phyloP scores from a whole-genome alignment of 2,888 invertebrate species.

The Zaprionus obscuricornis region DNA sequence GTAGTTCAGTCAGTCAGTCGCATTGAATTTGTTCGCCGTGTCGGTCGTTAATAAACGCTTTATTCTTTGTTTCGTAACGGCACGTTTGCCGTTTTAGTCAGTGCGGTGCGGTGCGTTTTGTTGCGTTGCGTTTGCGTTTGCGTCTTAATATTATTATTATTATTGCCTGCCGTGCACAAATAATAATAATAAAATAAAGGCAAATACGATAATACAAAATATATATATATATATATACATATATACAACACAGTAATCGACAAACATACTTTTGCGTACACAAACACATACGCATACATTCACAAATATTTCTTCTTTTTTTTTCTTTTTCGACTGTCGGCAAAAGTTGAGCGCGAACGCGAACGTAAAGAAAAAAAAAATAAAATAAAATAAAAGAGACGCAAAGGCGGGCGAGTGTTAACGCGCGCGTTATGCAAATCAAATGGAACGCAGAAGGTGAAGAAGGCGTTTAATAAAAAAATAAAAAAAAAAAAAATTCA shows the following conservation, averaged over 20 bases:
- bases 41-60: slow-evolving; percentile 54
- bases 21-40: slow-evolving; percentile 61
- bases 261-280: slow-evolving; percentile 1
- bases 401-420: too few species aligned
- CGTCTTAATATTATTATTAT: too few species aligned
- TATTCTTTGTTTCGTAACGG: too few species aligned
- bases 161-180: slow-evolving; percentile 23
- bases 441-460: slow-evolving; percentile 34
- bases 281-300: background rate
- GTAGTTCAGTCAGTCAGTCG: slow-evolving; percentile 70
- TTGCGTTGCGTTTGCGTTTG: background rate
- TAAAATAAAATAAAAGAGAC: too few species aligned
- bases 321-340: slow-evolving; percentile 14
- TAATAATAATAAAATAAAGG: slow-evolving; percentile 28
- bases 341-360: slow-evolving; percentile 18
- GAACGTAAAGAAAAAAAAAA: background rate
- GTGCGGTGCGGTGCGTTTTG: background rate
- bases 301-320: background rate
- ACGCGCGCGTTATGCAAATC: slow-evolving; percentile 51
- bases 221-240: slow-evolving; percentile 1
- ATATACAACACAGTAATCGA: slow-evolving; percentile 24
- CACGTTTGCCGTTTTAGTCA: slow-evolving; percentile 13
- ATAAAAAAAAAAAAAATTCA: too few species aligned
- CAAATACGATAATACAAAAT: slow-evolving; percentile 38
- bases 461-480: slow-evolving; percentile 32